A percentile compares a stretch with the other conserved stretches of the same genome.
phyloP scores from a whole-genome alignment of 1,140 invertebrate genomes.

The Drosophila littoralis region DNA sequence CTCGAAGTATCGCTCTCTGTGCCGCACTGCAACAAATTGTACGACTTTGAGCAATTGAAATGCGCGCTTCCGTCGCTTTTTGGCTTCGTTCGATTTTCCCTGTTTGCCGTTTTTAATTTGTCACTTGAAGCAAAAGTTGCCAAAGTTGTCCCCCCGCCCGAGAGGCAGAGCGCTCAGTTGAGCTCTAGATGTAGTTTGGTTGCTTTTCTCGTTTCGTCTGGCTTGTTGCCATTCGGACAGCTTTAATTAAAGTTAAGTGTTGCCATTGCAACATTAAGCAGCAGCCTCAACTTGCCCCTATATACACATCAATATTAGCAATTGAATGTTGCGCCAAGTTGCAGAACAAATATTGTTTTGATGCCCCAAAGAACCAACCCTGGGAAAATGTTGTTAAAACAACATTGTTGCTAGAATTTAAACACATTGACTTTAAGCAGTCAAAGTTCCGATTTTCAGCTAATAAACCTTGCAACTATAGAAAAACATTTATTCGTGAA shows the following conservation, averaged over 20 bases:
- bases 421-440: no score
- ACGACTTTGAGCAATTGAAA: slow-evolving; percentile 74
- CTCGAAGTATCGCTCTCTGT: slow-evolving; percentile 3
- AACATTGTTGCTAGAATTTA: background rate
- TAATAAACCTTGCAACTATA: no score
- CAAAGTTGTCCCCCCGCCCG: slow-evolving; percentile 65
- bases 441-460: no score
- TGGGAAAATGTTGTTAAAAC: slow-evolving; percentile 3
- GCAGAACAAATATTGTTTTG: background rate
- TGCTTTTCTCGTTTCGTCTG: slow-evolving; percentile 21
- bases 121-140: slow-evolving; percentile 80
- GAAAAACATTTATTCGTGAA: no score
- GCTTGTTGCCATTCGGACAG: slow-evolving; percentile 56
- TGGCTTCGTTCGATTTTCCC: slow-evolving; percentile 51
- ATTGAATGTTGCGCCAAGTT: background rate
- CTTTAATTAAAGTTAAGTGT: slow-evolving; percentile 71
- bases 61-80: slow-evolving; percentile 43
- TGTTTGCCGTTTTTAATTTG: slow-evolving; percentile 76
- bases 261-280: slow-evolving; percentile 48
- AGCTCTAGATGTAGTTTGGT: slow-evolving; percentile 16
- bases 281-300: slow-evolving; percentile 26
- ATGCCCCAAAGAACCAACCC: background rate
- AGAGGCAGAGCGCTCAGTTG: slow-evolving; percentile 22
- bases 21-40: slow-evolving; percentile 67
- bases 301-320: slow-evolving; percentile 2